Evolutionary conservation across 2,888 invertebrate species (phyloP).

Genomic region (Tipula helvola): DNA sequence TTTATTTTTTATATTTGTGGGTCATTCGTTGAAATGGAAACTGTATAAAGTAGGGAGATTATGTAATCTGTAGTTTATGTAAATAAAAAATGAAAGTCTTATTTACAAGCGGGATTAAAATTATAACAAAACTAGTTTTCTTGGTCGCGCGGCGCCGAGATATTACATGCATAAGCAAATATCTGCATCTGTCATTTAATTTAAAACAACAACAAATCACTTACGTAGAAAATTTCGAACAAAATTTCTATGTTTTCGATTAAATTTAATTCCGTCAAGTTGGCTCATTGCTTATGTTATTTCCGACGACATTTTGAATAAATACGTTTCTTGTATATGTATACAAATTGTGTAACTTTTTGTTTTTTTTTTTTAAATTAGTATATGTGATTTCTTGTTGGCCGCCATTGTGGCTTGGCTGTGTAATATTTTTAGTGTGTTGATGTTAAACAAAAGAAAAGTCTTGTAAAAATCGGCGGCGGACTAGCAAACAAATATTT

Average conservation of each 20-base stretch:
- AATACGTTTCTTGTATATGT: neutral
- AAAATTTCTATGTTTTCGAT: neutral
- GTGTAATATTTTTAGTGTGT: neutral
- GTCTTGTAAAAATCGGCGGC: neutral
- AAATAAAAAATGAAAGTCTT: neutral
- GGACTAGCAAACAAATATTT: neutral
- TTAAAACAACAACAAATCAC: neutral
- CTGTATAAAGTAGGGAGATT: neutral
- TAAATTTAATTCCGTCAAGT: neutral
- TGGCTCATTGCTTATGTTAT: neutral
- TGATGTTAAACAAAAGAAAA: constrained; percentile 4
- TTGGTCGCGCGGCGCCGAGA: neutral
- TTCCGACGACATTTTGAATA: neutral
- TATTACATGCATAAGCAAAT: neutral
- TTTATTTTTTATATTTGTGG: neutral
- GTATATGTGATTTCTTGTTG: neutral
- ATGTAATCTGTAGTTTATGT: neutral
- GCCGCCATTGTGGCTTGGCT: constrained; percentile 10
- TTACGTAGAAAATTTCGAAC: neutral
- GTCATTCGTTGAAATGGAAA: constrained; percentile 4
- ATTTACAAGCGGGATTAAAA: neutral
- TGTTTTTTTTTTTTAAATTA: neutral
- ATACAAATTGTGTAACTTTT: neutral
- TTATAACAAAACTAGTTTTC: neutral
- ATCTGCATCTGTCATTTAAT: neutral